Conservation (phyloP, 2,113 vertebrate species). For the Petrocephalus microphthalmus region DNA sequence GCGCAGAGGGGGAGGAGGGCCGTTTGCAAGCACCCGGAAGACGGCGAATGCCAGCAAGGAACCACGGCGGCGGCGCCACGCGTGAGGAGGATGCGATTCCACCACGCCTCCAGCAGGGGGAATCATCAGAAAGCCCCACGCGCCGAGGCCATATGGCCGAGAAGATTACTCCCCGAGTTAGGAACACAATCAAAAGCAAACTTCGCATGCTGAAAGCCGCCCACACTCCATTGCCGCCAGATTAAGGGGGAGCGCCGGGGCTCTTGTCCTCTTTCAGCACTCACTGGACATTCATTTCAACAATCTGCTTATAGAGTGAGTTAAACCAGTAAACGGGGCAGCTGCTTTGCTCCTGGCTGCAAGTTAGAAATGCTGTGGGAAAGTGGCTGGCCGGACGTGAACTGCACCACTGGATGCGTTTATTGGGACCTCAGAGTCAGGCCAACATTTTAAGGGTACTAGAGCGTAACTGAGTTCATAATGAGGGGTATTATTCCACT, state of each 20-base stretch:
- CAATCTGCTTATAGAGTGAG: not conserved
- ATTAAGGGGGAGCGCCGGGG: not conserved
- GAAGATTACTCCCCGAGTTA: constrained; percentile 6
- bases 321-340: not conserved
- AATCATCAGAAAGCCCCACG: not conserved
- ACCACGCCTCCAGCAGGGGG: not conserved
- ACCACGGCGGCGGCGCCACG: no score
- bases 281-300: not conserved
- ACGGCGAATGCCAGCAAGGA: not conserved
- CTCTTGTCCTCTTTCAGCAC: not conserved
- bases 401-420: not conserved
- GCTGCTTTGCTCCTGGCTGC: not conserved
- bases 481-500: not conserved
- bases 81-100: not conserved
- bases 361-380: constrained; percentile 1
- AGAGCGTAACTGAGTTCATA: not conserved
- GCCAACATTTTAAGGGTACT: not conserved
- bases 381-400: not conserved
- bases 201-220: not conserved
- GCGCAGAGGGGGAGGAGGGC: not conserved
- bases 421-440: not conserved
- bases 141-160: not conserved
- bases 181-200: not conserved
- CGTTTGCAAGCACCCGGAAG: not conserved
- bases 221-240: not conserved